These are phyloP conservation scores for Trematocara unimaculatum DNA, from an alignment of 2,113 vertebrate species.

Conservation along the genomic window DNA sequence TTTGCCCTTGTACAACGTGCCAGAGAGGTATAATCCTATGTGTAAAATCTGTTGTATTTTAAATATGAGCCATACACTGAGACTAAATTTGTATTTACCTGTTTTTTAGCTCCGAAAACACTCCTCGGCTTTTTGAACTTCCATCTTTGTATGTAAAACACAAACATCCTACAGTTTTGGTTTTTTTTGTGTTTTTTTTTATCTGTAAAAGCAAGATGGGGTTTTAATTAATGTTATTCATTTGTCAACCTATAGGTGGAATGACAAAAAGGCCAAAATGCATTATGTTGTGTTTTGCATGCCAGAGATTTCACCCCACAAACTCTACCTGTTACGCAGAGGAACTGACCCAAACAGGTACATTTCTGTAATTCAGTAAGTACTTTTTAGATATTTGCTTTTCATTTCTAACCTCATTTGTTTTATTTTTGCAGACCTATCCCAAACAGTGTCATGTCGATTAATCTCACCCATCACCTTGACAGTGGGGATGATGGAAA, in stretches of 20 bases:
- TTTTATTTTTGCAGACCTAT: slow-evolving; percentile 67
- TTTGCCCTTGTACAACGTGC: slow-evolving; percentile 79
- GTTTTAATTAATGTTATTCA: background rate
- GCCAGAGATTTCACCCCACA: slow-evolving; percentile 79
- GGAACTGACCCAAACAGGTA: slow-evolving; percentile 87
- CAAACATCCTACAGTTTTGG: background rate
- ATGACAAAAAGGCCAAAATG: slow-evolving; percentile 85
- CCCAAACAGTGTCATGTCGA: slow-evolving; percentile 76
- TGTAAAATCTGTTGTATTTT: background rate
- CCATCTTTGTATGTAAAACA: slow-evolving; percentile 85
- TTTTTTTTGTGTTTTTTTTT: background rate
- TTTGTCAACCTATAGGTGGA: slow-evolving; percentile 79
- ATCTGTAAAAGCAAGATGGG: background rate
- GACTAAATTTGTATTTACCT: background rate
- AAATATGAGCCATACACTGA: background rate
- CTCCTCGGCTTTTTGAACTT: slow-evolving; percentile 82
- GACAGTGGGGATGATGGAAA: slow-evolving; percentile 53
- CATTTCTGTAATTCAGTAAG: background rate
- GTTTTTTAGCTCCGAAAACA: slow-evolving; percentile 77
- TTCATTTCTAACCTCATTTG: background rate
- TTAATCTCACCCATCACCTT: slow-evolving; percentile 79
- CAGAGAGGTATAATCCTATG: slow-evolving; percentile 74
- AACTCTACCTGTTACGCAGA: slow-evolving; percentile 84
- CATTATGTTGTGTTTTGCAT: slow-evolving; percentile 91
- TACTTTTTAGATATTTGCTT: background rate